These are phyloP conservation scores for Stenichneumon culpator DNA, from an alignment of 2,888 invertebrate species.

Conservation along the genomic window DNA sequence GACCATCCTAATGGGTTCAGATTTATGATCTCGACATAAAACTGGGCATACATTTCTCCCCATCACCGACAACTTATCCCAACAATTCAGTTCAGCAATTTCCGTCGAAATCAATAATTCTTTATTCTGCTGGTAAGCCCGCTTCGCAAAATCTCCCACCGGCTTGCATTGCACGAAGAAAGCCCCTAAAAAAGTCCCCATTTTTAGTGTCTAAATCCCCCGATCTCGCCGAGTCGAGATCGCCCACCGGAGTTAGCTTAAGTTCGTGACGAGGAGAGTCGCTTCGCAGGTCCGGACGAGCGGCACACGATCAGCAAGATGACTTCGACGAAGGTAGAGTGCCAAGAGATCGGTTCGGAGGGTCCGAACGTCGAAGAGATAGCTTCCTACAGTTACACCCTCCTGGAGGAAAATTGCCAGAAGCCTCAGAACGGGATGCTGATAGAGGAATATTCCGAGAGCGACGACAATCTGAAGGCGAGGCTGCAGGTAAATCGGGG, in stretches of 20 bases:
- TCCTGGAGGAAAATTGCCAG: constrained; percentile 85
- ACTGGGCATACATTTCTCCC: too few relatives aligned
- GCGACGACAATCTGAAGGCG: constrained; percentile 84
- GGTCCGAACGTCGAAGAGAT: constrained; percentile 88
- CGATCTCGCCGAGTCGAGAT: constrained; percentile 10
- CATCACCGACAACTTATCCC: too few relatives aligned
- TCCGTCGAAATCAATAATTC: too few relatives aligned
- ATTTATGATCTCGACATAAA: too few relatives aligned
- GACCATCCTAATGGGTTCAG: too few relatives aligned
- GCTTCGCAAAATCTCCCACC: not conserved
- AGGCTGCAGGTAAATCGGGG: constrained; percentile 85
- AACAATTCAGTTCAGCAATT: too few relatives aligned
- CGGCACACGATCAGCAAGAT: constrained; percentile 89
- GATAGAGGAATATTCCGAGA: constrained; percentile 84
- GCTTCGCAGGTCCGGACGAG: constrained; percentile 88
- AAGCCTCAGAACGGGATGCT: constrained; percentile 82
- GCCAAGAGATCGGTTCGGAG: constrained; percentile 86
- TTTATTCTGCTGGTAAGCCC: not conserved
- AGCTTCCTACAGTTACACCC: constrained; percentile 87
- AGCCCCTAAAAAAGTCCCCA: constrained; percentile 37
- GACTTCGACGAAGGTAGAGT: constrained; percentile 88
- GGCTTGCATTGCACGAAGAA: constrained; percentile 28
- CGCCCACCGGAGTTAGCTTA: not conserved
- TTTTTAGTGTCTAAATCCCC: constrained; percentile 25
- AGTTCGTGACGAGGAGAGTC: constrained; percentile 74